These are phyloP conservation scores for Andrena hattorfiana DNA, from an alignment of 2,888 invertebrate species.

Conservation along the genomic window DNA sequence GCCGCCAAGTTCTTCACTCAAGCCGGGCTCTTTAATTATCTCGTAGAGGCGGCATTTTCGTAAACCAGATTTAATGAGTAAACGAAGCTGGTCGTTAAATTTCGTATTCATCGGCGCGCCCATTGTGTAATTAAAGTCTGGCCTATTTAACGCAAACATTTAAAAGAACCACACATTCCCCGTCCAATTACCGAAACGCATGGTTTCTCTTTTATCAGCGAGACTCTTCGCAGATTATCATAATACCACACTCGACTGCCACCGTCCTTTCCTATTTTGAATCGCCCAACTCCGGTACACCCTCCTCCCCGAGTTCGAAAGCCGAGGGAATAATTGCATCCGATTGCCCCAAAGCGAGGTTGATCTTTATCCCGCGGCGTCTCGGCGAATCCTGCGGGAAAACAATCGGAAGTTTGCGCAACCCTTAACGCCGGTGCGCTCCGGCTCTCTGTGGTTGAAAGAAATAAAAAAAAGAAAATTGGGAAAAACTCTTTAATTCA, in stretches of 20 bases:
- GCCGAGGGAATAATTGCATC: background rate
- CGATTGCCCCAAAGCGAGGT: background rate
- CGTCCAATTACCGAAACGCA: background rate
- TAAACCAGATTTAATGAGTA: conserved; percentile 25
- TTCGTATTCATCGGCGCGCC: background rate
- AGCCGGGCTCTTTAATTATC: conserved; percentile 25
- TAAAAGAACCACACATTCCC: background rate
- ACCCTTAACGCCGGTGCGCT: background rate
- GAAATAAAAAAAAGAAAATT: background rate
- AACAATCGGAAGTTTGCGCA: background rate
- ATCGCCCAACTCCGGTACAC: too few species aligned
- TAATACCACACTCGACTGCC: too few species aligned
- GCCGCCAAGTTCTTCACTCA: conserved; percentile 21
- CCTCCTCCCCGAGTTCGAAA: too few species aligned
- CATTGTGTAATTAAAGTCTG: background rate
- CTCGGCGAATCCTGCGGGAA: background rate
- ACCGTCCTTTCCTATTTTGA: too few species aligned
- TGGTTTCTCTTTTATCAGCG: too few species aligned
- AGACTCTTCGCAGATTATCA: too few species aligned
- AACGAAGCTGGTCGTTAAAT: conserved; percentile 12
- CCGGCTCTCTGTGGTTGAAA: background rate
- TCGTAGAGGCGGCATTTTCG: conserved; percentile 10
- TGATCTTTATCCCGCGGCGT: background rate
- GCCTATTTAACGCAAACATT: background rate
- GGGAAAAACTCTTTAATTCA: background rate